phyloP scores from a whole-genome alignment of 2,113 vertebrate genomes.

The Hydrolagus affinis region DNA sequence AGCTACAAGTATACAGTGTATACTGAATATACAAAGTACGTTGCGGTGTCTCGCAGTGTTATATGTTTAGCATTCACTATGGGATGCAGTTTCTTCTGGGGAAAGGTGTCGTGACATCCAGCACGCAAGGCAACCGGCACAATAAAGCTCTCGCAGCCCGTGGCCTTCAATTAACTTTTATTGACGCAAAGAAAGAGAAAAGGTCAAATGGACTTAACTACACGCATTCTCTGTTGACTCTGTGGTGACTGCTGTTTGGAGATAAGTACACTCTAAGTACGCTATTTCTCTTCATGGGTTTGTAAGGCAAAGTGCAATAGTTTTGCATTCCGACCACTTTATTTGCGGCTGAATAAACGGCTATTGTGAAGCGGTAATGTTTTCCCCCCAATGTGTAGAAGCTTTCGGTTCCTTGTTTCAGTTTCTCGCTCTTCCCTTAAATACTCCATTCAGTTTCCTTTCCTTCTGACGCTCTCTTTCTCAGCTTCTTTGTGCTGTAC shows the following conservation, averaged over 20 bases:
- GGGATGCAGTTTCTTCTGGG: background rate
- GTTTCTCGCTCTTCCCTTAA: too few relatives aligned
- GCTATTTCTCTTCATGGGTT: too few relatives aligned
- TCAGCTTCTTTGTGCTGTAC: background rate
- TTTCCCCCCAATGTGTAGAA: background rate
- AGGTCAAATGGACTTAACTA: background rate
- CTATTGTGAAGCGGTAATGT: background rate
- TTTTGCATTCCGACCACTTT: background rate
- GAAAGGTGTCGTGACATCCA: background rate
- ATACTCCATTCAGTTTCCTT: background rate
- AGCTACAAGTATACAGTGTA: too few relatives aligned
- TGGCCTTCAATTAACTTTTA: background rate
- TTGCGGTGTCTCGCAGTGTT: too few relatives aligned
- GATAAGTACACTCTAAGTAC: background rate
- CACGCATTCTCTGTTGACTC: background rate
- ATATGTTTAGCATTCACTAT: too few relatives aligned
- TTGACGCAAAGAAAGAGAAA: background rate
- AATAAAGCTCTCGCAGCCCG: background rate
- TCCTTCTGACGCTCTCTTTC: background rate
- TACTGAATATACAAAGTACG: too few relatives aligned
- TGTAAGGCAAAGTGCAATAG: background rate
- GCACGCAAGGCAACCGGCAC: background rate
- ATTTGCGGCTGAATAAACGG: background rate
- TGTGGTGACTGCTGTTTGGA: background rate
- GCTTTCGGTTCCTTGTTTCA: background rate